Percentiles rank a stretch among this genome's conserved stretches.
phyloP scores from a whole-genome alignment of 2,113 vertebrate species.

The Gyps fulvus region DNA sequence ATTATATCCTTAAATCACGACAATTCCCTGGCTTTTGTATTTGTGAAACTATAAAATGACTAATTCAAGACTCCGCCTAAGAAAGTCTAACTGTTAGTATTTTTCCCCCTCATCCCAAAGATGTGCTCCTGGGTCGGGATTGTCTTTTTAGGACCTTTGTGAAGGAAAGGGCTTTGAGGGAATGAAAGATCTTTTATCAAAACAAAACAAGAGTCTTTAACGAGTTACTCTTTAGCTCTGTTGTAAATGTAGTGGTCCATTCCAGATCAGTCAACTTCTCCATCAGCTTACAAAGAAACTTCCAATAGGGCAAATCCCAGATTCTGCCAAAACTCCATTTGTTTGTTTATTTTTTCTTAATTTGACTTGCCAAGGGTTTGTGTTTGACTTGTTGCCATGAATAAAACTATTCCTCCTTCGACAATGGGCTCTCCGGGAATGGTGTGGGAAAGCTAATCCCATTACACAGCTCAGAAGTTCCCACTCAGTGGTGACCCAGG shows the following conservation, averaged over 20 bases:
- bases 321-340: slow-evolving; percentile 34
- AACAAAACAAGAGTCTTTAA: not conserved
- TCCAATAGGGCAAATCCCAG: not conserved
- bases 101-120: not conserved
- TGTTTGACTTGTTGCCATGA: slow-evolving; percentile 50
- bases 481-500: slow-evolving; percentile 14
- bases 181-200: slow-evolving; percentile 8
- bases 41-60: not conserved
- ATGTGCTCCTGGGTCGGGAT: not conserved
- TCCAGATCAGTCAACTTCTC: slow-evolving; percentile 39
- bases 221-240: not conserved
- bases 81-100: not conserved
- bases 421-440: slow-evolving; percentile 25
- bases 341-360: slow-evolving; percentile 53
- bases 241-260: not conserved
- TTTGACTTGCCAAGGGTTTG: slow-evolving; percentile 43
- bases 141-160: not conserved
- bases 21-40: not conserved
- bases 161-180: not conserved
- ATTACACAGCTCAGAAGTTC: slow-evolving; percentile 50
- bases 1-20: slow-evolving; percentile 34
- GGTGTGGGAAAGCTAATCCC: slow-evolving; percentile 56
- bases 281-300: slow-evolving; percentile 10
- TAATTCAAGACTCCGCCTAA: not conserved
- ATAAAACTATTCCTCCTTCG: slow-evolving; percentile 38